phyloP scores from a whole-genome alignment of 2,888 invertebrate genomes.

The Ophraella communa region DNA sequence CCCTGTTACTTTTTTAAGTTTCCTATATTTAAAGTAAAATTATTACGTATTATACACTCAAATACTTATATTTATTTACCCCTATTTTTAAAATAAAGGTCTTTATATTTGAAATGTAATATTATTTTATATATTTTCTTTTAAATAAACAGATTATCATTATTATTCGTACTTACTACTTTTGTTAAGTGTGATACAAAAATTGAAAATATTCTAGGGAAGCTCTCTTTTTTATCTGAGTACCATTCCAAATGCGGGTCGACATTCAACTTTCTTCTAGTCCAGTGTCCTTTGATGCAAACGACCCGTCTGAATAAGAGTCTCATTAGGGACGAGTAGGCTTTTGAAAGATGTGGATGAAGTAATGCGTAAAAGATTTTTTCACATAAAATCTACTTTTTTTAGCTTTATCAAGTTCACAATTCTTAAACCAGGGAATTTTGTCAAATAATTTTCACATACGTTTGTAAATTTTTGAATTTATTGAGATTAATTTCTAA shows the following conservation, averaged over 20 bases:
- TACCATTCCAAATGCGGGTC: background rate
- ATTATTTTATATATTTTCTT: too few species aligned
- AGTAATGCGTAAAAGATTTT: slow-evolving; percentile 23
- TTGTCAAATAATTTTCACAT: too few species aligned
- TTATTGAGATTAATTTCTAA: too few species aligned
- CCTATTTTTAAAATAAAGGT: too few species aligned
- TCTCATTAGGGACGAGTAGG: slow-evolving; percentile 18
- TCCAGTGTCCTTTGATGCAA: slow-evolving; percentile 9
- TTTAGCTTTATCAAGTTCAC: slow-evolving; percentile 17
- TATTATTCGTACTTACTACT: background rate
- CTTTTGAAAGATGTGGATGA: slow-evolving; percentile 21
- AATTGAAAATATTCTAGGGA: background rate
- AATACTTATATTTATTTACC: too few species aligned
- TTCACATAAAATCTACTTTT: slow-evolving; percentile 23
- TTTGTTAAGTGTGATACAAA: background rate
- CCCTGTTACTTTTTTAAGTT: too few species aligned
- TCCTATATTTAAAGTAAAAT: too few species aligned
- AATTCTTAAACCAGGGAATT: slow-evolving; percentile 5
- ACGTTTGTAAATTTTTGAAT: background rate
- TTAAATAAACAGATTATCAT: too few species aligned
- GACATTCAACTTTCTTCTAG: slow-evolving; percentile 15
- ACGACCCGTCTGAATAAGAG: slow-evolving; percentile 11
- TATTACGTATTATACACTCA: too few species aligned
- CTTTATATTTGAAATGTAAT: too few species aligned
- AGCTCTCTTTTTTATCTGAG: background rate